These are phyloP conservation scores for Pseudopipra pipra DNA, from an alignment of 2,113 vertebrate species.

Conservation along the genomic window DNA sequence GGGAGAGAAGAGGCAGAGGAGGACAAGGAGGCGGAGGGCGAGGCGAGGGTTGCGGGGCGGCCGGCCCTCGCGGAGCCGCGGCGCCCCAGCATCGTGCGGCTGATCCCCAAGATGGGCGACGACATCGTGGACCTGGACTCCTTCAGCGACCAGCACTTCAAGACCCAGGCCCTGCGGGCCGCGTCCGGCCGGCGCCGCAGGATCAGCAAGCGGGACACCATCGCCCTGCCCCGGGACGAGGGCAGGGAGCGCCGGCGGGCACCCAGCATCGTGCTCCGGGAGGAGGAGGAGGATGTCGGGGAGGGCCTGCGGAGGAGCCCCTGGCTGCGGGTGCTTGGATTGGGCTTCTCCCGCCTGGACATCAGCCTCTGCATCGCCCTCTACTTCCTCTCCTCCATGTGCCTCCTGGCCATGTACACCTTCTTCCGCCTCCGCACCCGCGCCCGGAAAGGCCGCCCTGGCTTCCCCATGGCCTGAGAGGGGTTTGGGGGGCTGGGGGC, in stretches of 20 bases:
- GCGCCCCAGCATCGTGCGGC: constrained; percentile 70
- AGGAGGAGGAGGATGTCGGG: neutral
- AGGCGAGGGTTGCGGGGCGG: neutral
- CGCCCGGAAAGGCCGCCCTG: constrained; percentile 57
- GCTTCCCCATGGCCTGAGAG: constrained; percentile 60
- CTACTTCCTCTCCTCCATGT: constrained; percentile 86
- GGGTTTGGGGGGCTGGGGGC: accelerated
- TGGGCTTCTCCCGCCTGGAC: constrained; percentile 87
- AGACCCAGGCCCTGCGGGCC: constrained; percentile 72
- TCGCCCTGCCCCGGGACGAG: neutral
- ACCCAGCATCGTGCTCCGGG: neutral
- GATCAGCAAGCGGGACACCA: constrained; percentile 59
- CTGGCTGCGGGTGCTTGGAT: constrained; percentile 81
- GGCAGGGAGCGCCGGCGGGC: constrained; percentile 8
- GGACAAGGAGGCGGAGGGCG: neutral
- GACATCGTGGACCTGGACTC: constrained; percentile 87
- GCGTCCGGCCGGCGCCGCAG: neutral
- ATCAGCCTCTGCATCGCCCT: constrained; percentile 88
- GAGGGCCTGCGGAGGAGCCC: neutral
- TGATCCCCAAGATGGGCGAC: constrained; percentile 49
- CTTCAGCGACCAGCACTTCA: constrained; percentile 81
- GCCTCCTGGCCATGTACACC: constrained; percentile 85
- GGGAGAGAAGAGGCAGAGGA: constrained; percentile 12
- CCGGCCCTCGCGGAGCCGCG: neutral
- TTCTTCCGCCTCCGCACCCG: constrained; percentile 82